Conservation (phyloP, 2,888 invertebrate genomes). For the Gastracanthus pulcherrimus region DNA sequence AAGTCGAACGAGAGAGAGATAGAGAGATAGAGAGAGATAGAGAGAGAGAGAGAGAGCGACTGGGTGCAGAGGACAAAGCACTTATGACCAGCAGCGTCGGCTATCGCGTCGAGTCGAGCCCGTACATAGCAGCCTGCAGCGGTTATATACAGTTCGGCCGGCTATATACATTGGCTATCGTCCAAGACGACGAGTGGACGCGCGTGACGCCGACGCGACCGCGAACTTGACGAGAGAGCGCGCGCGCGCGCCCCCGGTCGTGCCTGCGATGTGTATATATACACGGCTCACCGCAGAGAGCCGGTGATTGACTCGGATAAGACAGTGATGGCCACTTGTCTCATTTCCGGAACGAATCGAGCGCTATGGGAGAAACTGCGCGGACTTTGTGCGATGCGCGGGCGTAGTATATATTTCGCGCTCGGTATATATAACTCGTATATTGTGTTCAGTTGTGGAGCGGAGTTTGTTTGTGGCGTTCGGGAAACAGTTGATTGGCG, state of each 20-base stretch:
- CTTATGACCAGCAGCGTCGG: neutral
- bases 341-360: constrained; percentile 64
- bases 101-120: too few species aligned
- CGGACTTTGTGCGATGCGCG: constrained; percentile 6
- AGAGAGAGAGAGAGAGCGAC: too few species aligned
- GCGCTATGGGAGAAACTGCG: constrained; percentile 59
- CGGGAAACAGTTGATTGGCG: too few species aligned
- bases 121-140: too few species aligned
- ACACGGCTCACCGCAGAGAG: neutral
- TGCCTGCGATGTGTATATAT: too few species aligned
- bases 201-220: constrained; percentile 55
- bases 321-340: constrained; percentile 63
- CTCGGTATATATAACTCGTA: too few species aligned
- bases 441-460: too few species aligned
- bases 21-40: too few species aligned
- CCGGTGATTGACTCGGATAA: constrained; percentile 55
- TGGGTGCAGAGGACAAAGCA: constrained; percentile 27
- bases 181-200: constrained; percentile 10
- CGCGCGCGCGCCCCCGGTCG: neutral
- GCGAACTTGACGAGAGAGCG: constrained; percentile 61
- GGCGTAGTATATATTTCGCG: too few species aligned
- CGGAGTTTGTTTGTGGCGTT: too few species aligned
- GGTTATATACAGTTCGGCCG: too few species aligned
- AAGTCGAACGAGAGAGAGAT: neutral
- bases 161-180: neutral